phyloP scores from a whole-genome alignment of 2,113 vertebrate species.

The Chaetops frenatus region DNA sequence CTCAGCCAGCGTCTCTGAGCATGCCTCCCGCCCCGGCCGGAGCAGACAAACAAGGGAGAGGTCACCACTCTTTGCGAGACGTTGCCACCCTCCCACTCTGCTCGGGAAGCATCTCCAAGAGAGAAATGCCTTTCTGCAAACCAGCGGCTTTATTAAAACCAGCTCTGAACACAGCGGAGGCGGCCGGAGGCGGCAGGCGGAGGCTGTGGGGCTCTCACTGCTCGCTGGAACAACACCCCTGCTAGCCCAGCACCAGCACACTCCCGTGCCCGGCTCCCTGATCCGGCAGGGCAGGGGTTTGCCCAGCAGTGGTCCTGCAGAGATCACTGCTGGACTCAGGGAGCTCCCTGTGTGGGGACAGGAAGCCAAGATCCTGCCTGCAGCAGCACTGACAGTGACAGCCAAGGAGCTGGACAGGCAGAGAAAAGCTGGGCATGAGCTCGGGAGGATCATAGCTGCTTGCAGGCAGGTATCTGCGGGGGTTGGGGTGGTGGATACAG shows the following conservation, averaged over 20 bases:
- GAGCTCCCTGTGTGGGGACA: not conserved
- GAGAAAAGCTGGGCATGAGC: not conserved
- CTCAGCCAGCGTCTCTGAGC: not conserved
- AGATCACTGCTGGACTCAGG: not conserved
- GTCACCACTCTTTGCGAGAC: not conserved
- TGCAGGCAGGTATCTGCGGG: not conserved
- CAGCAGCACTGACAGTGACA: not conserved
- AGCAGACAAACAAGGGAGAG: constrained; percentile 29
- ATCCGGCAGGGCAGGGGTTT: fast-evolving
- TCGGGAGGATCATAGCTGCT: not conserved
- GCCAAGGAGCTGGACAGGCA: not conserved
- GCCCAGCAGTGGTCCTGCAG: not conserved
- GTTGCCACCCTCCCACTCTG: constrained; percentile 3
- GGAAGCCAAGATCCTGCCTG: not conserved
- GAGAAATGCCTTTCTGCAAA: constrained; percentile 21
- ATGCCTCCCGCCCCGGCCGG: not conserved
- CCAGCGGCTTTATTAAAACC: constrained; percentile 37
- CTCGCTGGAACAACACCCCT: not conserved
- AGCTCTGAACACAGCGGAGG: not conserved
- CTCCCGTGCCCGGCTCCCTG: fast-evolving
- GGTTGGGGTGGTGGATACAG: no score
- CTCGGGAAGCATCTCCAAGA: not conserved
- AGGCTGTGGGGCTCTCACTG: not conserved
- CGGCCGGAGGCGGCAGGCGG: not conserved
- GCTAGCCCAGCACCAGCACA: not conserved